Conservation (phyloP, 1,140 invertebrate genomes). For the Drosophila mauritiana region DNA sequence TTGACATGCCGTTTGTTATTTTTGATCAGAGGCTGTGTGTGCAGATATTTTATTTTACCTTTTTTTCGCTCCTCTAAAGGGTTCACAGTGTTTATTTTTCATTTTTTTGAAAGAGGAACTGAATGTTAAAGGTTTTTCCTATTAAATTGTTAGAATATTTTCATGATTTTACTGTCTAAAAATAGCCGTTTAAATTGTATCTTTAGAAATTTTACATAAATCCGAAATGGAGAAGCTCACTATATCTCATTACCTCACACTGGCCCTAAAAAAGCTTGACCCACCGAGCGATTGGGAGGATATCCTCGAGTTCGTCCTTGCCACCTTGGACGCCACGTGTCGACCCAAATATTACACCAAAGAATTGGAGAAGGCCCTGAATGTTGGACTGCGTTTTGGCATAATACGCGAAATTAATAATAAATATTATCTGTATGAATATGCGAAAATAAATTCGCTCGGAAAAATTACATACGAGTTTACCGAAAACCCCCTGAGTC, state of each 20-base stretch:
- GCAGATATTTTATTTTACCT: constrained; percentile 51
- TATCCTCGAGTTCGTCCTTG: constrained; percentile 19
- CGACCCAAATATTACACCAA: constrained; percentile 15
- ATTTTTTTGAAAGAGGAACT: constrained; percentile 2
- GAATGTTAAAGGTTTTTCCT: constrained; percentile 15
- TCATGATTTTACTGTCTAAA: neutral
- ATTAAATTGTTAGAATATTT: constrained; percentile 7
- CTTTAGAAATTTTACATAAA: neutral
- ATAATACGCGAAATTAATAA: constrained; percentile 34
- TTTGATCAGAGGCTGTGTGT: constrained; percentile 55
- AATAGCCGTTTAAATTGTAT: neutral
- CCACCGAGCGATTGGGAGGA: constrained; percentile 32
- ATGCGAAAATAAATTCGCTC: constrained; percentile 18
- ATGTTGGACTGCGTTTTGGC: constrained; percentile 44
- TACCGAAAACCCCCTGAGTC: neutral
- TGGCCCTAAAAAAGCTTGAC: constrained; percentile 26
- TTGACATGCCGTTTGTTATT: constrained; percentile 77
- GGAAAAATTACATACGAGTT: constrained; percentile 29
- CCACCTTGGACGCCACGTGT: neutral
- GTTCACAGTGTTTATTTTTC: constrained; percentile 49
- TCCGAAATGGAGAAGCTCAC: constrained; percentile 13
- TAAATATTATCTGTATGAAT: constrained; percentile 62
- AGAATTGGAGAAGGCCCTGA: constrained; percentile 31
- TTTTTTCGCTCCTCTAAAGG: constrained; percentile 29
- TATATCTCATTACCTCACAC: constrained; percentile 34